A percentile compares a stretch with the other conserved stretches of the same genome.
phyloP scores from a whole-genome alignment of 2,797 vertebrate species.

The Cetoscarus ocellatus region DNA sequence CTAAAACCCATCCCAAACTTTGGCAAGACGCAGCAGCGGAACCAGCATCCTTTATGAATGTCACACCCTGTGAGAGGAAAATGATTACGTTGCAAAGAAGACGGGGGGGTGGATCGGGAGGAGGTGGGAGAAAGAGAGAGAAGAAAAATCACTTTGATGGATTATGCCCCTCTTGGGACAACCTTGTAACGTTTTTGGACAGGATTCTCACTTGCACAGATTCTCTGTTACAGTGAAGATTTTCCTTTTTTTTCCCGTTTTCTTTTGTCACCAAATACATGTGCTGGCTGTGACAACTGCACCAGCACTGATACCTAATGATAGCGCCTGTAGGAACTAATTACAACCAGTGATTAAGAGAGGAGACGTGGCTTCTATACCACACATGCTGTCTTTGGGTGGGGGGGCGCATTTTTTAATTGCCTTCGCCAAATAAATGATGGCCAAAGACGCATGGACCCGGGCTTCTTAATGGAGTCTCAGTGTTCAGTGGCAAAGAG shows the following conservation, averaged over 20 bases:
- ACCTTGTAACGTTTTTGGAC: constrained; percentile 88
- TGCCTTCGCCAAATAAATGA: constrained; percentile 80
- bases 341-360: constrained; percentile 83
- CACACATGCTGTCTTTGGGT: constrained; percentile 70
- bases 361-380: constrained; percentile 63
- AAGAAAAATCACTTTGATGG: constrained; percentile 87
- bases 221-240: constrained; percentile 59
- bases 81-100: constrained; percentile 88
- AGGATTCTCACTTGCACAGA: constrained; percentile 74
- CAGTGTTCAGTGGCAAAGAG: constrained; percentile 69
- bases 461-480: constrained; percentile 68
- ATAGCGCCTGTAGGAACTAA: constrained; percentile 79
- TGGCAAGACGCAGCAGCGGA: constrained; percentile 76
- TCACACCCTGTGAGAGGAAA: constrained; percentile 86
- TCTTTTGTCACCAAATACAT: constrained; percentile 72
- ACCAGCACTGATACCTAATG: constrained; percentile 75
- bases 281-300: constrained; percentile 66
- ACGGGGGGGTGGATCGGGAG: constrained; percentile 68
- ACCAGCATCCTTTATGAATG: constrained; percentile 85
- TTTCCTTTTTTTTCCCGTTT: constrained; percentile 52
- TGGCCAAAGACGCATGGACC: constrained; percentile 73
- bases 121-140: constrained; percentile 51
- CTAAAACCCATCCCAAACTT: constrained; percentile 77
- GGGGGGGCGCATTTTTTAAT: constrained; percentile 69
- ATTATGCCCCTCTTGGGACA: constrained; percentile 85